Base-by-base conservation (phyloP, 2,113 vertebrate species). In the Hippocampus mohnikei region DNA sequence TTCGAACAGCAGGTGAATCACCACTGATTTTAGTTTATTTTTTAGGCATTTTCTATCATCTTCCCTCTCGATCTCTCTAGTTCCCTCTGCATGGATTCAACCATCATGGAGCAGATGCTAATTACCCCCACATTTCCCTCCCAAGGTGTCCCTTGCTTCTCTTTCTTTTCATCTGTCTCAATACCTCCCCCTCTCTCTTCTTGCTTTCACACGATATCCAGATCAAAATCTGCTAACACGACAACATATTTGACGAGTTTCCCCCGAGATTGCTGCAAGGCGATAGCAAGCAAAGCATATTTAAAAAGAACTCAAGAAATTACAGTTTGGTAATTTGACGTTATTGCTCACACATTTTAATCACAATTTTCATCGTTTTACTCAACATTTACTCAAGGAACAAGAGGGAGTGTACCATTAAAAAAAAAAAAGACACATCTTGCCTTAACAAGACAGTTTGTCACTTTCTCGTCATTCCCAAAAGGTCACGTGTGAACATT, bases 1-100 rank as follows among this genome's bases (percentile, higher is more conserved):
- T 74, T 73, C 69, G 66, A 79, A 76, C 84, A 86, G 85, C 84
- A 82, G 76, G 82, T 80, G 69, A 85, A 86, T 88, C 75, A 78
- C 78, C 76, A 74, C 59, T 74, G 66, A 82, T 82, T 86, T 74
- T 77, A 33, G 4, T 5, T 33, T 37, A 6, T 37, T 37, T 6
- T 63, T 63, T 33, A 66, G 13, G 40, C 67, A 66, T 58, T 74
- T 13, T 0, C 56, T 52, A 21, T 69, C 40, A 70, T 48, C 46
- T 3, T 23, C n/a, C 16, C 0, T 41, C 55, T 53, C 58, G 25
- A 41, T 71, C 55, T 56, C 37, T 27, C 37, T 73, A 65, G 70
- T 70, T 66, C 42, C 72, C 46, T 73, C 27, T 20, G 37, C 72
- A 70, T 82, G 78, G 81, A 69, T 75, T 48, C 78, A 69, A 61